These are phyloP conservation scores for Triplophysa tibetana DNA, from an alignment of 2,113 vertebrate species.

Conservation along the genomic window DNA sequence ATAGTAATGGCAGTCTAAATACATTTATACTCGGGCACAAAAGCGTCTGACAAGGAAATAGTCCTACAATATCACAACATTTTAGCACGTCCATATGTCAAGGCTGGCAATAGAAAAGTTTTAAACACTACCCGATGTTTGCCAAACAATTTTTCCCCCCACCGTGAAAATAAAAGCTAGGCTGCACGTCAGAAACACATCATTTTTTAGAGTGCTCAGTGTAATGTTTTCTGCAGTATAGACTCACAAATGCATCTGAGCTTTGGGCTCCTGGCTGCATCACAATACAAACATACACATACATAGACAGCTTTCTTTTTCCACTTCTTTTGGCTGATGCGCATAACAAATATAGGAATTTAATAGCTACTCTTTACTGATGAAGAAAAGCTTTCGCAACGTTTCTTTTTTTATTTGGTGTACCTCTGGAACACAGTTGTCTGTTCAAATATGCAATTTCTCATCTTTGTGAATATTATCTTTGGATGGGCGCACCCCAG, in stretches of 20 bases:
- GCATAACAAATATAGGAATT: constrained; percentile 60
- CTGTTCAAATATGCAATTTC: constrained; percentile 59
- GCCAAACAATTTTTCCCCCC: constrained; percentile 55
- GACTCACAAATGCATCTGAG: constrained; percentile 63
- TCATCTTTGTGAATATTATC: constrained; percentile 54
- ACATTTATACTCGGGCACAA: constrained; percentile 52
- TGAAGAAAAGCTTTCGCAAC: constrained; percentile 58
- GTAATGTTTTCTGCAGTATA: constrained; percentile 55
- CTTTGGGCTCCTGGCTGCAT: constrained; percentile 53
- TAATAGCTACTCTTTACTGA: constrained; percentile 66
- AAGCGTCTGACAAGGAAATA: constrained; percentile 56
- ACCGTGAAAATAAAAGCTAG: constrained; percentile 57
- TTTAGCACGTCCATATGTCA: constrained; percentile 60
- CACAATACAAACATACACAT: constrained; percentile 53
- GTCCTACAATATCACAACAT: constrained; percentile 55
- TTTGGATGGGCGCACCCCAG: constrained; percentile 54
- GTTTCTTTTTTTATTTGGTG: constrained; percentile 54
- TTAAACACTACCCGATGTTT: constrained; percentile 51
- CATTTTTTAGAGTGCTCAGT: constrained; percentile 54
- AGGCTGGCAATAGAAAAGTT: constrained; percentile 57
- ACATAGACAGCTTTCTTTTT: constrained; percentile 9
- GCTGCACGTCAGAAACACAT: constrained; percentile 57
- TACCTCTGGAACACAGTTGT: constrained; percentile 57
- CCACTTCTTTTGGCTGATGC: constrained; percentile 54
- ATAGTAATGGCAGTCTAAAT: constrained; percentile 59